Evolutionary conservation across 2,797 vertebrate genomes (phyloP).

Genomic region (Echeneis naucrates): DNA sequence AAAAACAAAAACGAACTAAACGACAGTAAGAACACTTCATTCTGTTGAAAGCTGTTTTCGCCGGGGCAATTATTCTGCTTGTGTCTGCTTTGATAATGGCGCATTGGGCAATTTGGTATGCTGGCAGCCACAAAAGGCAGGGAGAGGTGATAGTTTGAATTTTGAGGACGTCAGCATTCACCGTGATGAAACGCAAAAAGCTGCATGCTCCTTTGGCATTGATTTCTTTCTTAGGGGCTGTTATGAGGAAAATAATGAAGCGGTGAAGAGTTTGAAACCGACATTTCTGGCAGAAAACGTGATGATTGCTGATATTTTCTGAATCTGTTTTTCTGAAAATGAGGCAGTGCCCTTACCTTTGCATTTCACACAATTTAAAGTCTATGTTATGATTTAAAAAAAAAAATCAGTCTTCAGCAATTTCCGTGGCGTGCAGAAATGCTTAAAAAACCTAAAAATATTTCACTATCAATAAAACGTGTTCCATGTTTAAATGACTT

Average conservation of each 20-base stretch:
- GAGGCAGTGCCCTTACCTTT: neutral
- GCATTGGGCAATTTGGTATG: constrained; percentile 8
- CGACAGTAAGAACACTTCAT: neutral
- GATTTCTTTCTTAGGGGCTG: neutral
- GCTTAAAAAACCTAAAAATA: neutral
- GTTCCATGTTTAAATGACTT: too few relatives aligned
- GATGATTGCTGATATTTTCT: neutral
- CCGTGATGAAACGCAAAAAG: neutral
- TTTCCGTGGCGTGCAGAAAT: too few relatives aligned
- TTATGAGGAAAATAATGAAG: neutral
- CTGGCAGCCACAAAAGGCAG: neutral
- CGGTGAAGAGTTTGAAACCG: neutral
- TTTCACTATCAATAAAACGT: too few relatives aligned
- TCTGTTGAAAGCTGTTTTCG: neutral
- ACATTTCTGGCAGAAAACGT: neutral
- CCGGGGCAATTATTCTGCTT: constrained; percentile 19
- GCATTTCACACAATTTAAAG: neutral
- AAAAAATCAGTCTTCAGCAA: too few relatives aligned
- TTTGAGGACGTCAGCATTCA: constrained; percentile 11
- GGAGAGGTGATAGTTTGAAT: neutral
- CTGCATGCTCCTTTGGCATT: neutral
- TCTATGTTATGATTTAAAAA: neutral
- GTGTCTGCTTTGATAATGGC: neutral
- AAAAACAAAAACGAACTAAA: neutral
- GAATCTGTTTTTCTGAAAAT: neutral